Base-by-base conservation (phyloP, 2,888 invertebrate species). In the Eugnorisma glareosa region DNA sequence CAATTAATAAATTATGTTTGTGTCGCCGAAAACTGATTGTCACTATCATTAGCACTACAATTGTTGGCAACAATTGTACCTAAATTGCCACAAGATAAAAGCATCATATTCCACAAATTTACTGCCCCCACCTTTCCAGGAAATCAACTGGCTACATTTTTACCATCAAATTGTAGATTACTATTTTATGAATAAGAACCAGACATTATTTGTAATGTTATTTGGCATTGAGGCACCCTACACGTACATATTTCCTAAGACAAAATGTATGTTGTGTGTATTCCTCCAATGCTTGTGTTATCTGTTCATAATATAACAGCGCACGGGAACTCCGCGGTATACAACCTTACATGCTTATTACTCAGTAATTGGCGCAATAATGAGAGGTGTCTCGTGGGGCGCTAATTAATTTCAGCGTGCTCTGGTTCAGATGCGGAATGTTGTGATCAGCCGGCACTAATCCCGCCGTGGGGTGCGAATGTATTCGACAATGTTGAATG, bases 351-450 rank as follows among this genome's bases (percentile, higher is more conserved):
- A 24, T 69, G 45, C 37, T 68, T 81, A 81, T 84, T 69, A 63
- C n/a, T 57, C 45, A 86, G 87, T 90, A 90, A 92, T 93, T 90
- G 89, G 86, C 87, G 81, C 83, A 86, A 86, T 88, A 89, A 91
- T 90, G 90, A 90, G 81, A 88, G 83, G 85, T 84, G 86, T 89
- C 88, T 86, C 83, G 86, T 77, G 85, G 87, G 87, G 81, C 79
- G 82, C 86, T 92, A 90, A 93, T 93, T 93, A 92, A 92, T 91
- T 91, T 88, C 86, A 84, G 87, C 88, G 83, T 89, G 88, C 86
- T 90, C 86, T 82, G 77, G 87, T 87, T 89, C 82, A 89, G 86
- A 88, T 86, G 84, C 79, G 84, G 87, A 89, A 89, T 90, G 88
- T 88, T 85, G 85, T 87, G 88, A 90, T 90, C 88, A 88, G 80